Percentiles rank a stretch among this genome's conserved stretches.
Evolutionary conservation across 2,113 vertebrate genomes (phyloP).

Genomic region (Grammomys dolichurus): DNA sequence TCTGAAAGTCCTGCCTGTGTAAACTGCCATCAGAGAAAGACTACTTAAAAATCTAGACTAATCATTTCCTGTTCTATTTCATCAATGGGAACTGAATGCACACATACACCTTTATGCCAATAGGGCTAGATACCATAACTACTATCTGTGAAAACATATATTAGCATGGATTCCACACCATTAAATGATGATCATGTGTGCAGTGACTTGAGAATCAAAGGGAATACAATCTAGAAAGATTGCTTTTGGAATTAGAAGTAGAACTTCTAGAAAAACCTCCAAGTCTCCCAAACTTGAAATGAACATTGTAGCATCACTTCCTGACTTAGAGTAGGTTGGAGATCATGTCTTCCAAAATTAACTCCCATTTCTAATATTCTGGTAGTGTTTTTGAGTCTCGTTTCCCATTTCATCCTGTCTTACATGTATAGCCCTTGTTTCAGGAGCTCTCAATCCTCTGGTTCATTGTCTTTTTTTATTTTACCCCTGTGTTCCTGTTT

Average conservation of each 20-base stretch:
- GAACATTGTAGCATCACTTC: conserved; percentile 22
- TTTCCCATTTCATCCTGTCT: neutral
- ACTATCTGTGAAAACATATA: neutral
- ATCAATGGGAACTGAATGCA: neutral
- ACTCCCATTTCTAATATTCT: neutral
- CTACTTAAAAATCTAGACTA: neutral
- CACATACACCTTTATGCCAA: neutral
- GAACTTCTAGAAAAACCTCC: too few relatives aligned
- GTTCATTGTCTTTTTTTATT: neutral
- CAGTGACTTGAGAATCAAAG: neutral
- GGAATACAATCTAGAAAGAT: neutral
- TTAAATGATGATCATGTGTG: conserved; percentile 27
- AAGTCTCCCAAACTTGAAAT: neutral
- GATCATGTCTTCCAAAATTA: neutral
- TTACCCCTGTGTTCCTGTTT: neutral
- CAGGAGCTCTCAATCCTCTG: neutral
- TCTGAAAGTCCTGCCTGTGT: neutral
- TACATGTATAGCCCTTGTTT: neutral
- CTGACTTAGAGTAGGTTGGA: neutral
- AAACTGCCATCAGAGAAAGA: neutral
- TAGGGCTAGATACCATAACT: neutral
- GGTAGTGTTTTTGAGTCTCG: neutral
- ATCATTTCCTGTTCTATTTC: neutral
- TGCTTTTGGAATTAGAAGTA: conserved; percentile 29
- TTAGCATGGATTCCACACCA: neutral